Evolutionary conservation across 2,888 invertebrate genomes (phyloP).

Genomic region (Plebejus melissa): DNA sequence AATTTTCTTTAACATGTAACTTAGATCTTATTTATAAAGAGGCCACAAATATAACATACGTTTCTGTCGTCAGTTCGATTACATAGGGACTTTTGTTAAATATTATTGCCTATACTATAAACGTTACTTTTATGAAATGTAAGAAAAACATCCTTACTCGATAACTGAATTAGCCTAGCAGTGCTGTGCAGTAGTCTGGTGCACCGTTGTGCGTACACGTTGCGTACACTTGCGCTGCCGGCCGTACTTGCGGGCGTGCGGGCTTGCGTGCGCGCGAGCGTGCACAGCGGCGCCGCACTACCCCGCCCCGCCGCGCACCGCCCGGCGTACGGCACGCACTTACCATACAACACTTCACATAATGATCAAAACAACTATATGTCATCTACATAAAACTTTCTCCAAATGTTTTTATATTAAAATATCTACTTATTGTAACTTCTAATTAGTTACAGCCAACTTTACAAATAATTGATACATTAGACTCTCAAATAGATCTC

Average conservation of each 20-base stretch:
- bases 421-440: constrained; percentile 78
- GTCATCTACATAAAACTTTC: constrained; percentile 78
- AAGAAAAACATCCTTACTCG: constrained; percentile 76
- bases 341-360: constrained; percentile 76
- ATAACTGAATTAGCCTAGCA: constrained; percentile 77
- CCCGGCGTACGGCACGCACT: constrained; percentile 50
- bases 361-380: constrained; percentile 77
- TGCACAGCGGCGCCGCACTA: constrained; percentile 36
- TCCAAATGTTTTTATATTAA: constrained; percentile 79
- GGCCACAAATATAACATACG: constrained; percentile 79
- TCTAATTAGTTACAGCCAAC: constrained; percentile 79
- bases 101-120: constrained; percentile 76
- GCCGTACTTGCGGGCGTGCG: constrained; percentile 43
- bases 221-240: constrained; percentile 48
- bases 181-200: constrained; percentile 68
- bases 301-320: constrained; percentile 4
- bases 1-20: constrained; percentile 79
- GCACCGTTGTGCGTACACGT: constrained; percentile 73
- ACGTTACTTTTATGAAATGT: constrained; percentile 74
- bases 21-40: constrained; percentile 79
- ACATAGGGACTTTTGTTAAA: constrained; percentile 78
- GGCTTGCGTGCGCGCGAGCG: constrained; percentile 45
- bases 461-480: constrained; percentile 80
- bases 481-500: constrained; percentile 80
- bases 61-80: constrained; percentile 79